These are phyloP conservation scores for Bombycilla garrulus DNA, from an alignment of 2,113 vertebrate species.

Conservation along the genomic window DNA sequence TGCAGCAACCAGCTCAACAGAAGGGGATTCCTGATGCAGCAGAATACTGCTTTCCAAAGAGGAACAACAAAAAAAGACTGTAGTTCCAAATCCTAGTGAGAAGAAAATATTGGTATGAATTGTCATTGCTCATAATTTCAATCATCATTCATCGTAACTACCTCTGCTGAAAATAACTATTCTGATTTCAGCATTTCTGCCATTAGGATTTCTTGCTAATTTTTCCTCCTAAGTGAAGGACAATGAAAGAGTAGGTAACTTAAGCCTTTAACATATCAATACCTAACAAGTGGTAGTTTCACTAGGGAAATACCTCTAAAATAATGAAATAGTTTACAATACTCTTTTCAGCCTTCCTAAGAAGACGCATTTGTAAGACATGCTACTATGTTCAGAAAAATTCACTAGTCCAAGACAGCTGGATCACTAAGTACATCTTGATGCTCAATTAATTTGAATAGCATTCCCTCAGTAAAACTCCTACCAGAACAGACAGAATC, in stretches of 20 bases:
- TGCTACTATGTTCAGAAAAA: background rate
- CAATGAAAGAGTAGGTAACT: background rate
- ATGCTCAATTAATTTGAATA: background rate
- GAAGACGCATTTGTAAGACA: background rate
- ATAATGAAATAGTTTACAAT: background rate
- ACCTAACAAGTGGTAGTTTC: background rate
- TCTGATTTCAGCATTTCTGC: background rate
- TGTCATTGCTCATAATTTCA: background rate
- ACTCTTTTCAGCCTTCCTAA: background rate
- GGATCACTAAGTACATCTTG: background rate
- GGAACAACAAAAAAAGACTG: background rate
- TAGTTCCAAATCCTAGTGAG: background rate
- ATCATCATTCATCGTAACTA: background rate
- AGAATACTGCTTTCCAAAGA: background rate
- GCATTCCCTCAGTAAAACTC: background rate
- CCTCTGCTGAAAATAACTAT: background rate
- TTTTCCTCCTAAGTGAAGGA: background rate
- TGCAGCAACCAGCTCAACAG: fast-evolving
- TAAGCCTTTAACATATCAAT: background rate
- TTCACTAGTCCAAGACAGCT: background rate
- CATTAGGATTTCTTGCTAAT: background rate
- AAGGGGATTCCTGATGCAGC: background rate
- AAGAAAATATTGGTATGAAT: background rate
- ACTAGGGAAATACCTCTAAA: background rate
- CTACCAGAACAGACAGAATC: background rate